Evolutionary conservation across 2,888 invertebrate genomes (phyloP).

Genomic region (Pegoplata infirma): DNA sequence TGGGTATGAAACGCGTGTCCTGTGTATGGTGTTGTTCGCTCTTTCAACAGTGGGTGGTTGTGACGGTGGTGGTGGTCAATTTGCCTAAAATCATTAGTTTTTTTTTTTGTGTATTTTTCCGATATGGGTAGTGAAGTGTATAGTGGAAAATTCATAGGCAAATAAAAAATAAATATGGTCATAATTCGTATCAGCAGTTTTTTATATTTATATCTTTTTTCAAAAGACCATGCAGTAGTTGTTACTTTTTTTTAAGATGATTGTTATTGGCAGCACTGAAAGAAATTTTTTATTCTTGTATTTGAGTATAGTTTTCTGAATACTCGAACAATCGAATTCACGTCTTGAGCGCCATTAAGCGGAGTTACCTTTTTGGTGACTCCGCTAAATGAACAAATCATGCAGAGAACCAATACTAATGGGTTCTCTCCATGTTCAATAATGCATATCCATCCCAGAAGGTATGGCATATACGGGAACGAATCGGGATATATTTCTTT

Average conservation of each 20-base stretch:
- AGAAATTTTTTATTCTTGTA: no score
- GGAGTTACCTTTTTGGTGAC: no score
- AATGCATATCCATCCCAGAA: no score
- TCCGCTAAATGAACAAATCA: no score
- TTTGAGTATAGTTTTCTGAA: no score
- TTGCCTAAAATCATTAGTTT: constrained; percentile 47
- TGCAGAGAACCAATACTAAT: no score
- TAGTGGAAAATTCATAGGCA: constrained; percentile 38
- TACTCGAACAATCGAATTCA: no score
- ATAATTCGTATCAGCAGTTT: constrained; percentile 56
- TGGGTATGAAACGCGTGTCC: neutral
- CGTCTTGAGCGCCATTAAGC: no score
- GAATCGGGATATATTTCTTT: no score
- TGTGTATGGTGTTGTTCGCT: neutral
- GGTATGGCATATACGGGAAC: no score
- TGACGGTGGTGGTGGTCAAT: constrained; percentile 36
- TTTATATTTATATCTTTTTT: no score
- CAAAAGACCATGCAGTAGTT: neutral
- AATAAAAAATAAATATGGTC: constrained; percentile 45
- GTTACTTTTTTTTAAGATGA: constrained; percentile 2
- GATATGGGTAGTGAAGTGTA: neutral
- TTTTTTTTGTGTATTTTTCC: constrained; percentile 13
- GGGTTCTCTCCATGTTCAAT: no score
- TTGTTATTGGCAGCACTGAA: neutral
- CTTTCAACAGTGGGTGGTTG: neutral